A percentile compares a stretch with the other conserved stretches of the same genome.
phyloP scores from a whole-genome alignment of 2,113 vertebrate genomes.

The Bothrops jararaca region DNA sequence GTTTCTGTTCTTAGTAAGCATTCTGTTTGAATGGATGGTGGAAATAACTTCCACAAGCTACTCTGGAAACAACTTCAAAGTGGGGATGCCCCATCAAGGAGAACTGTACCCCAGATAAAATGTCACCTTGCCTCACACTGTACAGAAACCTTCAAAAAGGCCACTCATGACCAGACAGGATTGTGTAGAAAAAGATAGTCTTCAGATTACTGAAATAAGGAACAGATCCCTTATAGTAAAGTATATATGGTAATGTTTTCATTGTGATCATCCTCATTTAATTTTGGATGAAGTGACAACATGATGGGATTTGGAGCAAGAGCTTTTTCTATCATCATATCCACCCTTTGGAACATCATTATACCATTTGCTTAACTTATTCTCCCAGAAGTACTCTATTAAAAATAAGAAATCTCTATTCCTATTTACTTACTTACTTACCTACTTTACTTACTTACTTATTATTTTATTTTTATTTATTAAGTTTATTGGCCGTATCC shows the following conservation, averaged over 20 bases:
- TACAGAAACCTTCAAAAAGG: neutral
- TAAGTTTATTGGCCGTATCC: no score
- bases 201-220: neutral
- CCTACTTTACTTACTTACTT: no score
- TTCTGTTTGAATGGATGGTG: neutral
- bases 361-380: neutral
- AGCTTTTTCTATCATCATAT: neutral
- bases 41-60: neutral
- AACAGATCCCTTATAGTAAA: neutral
- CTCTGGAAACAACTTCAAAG: neutral
- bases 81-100: neutral
- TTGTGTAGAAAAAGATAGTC: neutral
- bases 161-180: neutral
- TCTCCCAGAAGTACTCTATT: neutral
- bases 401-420: neutral
- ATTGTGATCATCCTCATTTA: neutral
- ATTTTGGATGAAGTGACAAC: neutral
- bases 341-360: neutral
- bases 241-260: neutral
- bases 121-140: neutral
- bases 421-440: no score
- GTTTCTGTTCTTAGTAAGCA: neutral
- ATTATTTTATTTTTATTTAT: no score
- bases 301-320: neutral
- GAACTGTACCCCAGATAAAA: neutral